Base-by-base conservation (phyloP, 2,888 invertebrate species). In the Erebia aethiops region DNA sequence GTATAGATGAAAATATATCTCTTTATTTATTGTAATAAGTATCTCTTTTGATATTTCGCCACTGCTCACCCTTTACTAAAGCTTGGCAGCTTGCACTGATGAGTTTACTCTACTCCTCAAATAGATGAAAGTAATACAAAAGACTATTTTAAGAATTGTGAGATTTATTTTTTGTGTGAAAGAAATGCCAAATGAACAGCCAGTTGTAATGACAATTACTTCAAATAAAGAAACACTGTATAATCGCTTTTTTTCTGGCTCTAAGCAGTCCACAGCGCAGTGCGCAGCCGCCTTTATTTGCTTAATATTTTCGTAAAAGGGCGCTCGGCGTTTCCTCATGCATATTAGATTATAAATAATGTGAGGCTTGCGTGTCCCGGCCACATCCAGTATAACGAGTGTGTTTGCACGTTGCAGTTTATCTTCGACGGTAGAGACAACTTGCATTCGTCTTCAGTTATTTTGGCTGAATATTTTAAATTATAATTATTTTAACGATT, bases 241-340 rank as follows among this genome's bases (percentile, higher is more conserved):
- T 11, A 77, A 69, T 70, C 79, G 80, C 80, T 41, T 11, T 56
- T 71, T 77, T 77, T 64, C 63, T 83, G 73, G 82, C 86, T 78
- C 68, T 76, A 80, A 74, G 67, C 71, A 71, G 60, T 58, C 61
- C 60, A 61, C 75, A 77, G 79, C 76, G 76, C 80, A 77, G 73
- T 80, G 77, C 73, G 72, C 76, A 79, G 78, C 77, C 73, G 67
- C 58, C n/a, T 79, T 82, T 87, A 87, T 89, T 90, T 88, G 85
- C 83, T 85, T 88, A 86, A 89, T 89, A 88, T 87, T 87, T 87
- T 84, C 84, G 81, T 80, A 80, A 87, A 88, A 86, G 84, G 85
- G 82, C 84, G 82, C 82, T 82, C 78, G 74, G 79, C 75, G 80
- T 78, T 79, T 77, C 71, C 79, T 81, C 84, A 85, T 86, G 82